Percentiles rank a stretch among this genome's conserved stretches.
phyloP scores from a whole-genome alignment of 2,888 invertebrate species.

The Petrolisthes manimaculis region DNA sequence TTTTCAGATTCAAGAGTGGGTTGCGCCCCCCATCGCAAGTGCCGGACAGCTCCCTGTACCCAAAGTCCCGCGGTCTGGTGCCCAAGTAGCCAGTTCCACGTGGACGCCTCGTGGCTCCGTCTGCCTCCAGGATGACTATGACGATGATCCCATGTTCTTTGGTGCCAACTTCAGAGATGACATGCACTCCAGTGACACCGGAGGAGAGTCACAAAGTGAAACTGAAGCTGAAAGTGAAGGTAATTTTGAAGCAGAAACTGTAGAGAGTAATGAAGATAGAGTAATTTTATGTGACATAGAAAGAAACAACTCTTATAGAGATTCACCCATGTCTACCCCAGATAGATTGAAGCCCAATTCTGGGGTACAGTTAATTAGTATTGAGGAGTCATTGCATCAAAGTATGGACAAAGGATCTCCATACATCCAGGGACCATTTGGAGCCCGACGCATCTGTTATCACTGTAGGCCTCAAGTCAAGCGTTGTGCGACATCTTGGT shows the following conservation, averaged over 20 bases:
- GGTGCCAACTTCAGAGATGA: constrained; percentile 11
- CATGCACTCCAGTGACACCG: background rate
- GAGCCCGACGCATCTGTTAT: constrained; percentile 60
- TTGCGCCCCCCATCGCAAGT: constrained; percentile 62
- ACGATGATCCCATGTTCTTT: constrained; percentile 48
- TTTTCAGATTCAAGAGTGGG: constrained; percentile 58
- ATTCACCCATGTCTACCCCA: background rate
- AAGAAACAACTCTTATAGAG: background rate
- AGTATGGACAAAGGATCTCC: constrained; percentile 34
- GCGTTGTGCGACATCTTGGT: constrained; percentile 50
- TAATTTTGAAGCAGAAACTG: background rate
- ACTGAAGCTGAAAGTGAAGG: background rate
- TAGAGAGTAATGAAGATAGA: background rate
- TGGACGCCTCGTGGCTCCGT: constrained; percentile 50
- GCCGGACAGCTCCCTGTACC: constrained; percentile 66
- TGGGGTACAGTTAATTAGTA: constrained; percentile 19
- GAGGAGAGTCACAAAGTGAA: background rate
- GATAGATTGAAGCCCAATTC: constrained; percentile 9
- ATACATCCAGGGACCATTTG: constrained; percentile 51
- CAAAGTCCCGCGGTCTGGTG: constrained; percentile 67
- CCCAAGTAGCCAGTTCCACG: constrained; percentile 65
- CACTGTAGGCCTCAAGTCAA: constrained; percentile 66
- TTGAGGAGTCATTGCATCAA: constrained; percentile 38
- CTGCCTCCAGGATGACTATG: constrained; percentile 56
- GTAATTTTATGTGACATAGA: background rate